Conservation (phyloP, 2,113 vertebrate genomes). For the Notarius quadriscutis region DNA sequence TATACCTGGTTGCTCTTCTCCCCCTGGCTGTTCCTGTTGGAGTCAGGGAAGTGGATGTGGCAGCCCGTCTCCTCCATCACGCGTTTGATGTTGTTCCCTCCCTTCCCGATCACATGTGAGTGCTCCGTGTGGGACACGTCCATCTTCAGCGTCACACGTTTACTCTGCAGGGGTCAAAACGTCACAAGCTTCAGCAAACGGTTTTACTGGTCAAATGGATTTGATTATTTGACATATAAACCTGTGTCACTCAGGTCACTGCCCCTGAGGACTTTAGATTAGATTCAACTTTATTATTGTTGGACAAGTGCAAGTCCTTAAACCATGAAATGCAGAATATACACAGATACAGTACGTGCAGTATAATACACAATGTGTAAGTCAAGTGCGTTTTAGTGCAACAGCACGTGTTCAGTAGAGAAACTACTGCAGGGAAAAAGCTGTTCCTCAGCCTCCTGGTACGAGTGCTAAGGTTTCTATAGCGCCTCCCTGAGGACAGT, state of each 20-base stretch:
- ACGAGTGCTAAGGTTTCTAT: no score
- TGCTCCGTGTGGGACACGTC: slow-evolving; percentile 98
- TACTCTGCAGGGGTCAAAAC: slow-evolving; percentile 75
- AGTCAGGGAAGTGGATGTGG: slow-evolving; percentile 98
- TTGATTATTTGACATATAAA: not conserved
- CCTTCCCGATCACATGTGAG: slow-evolving; percentile 97
- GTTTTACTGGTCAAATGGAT: not conserved
- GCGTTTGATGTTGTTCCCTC: slow-evolving; percentile 97
- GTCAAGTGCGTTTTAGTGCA: no score
- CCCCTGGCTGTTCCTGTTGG: slow-evolving; percentile 96
- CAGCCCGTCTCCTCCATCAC: slow-evolving; percentile 99
- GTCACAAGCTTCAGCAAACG: not conserved
- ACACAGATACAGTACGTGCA: no score
- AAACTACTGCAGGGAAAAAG: no score
- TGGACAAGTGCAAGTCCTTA: no score
- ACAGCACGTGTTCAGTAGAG: no score
- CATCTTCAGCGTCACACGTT: slow-evolving; percentile 98
- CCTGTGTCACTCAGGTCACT: not conserved
- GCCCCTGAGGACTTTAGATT: no score
- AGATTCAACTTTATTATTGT: no score
- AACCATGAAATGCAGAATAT: no score
- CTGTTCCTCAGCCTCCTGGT: no score
- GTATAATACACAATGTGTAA: no score
- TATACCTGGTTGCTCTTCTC: slow-evolving; percentile 98
- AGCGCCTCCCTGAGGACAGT: no score